These are phyloP conservation scores for Drosophila rufa DNA, from an alignment of 1,140 invertebrate genomes.

Conservation along the genomic window DNA sequence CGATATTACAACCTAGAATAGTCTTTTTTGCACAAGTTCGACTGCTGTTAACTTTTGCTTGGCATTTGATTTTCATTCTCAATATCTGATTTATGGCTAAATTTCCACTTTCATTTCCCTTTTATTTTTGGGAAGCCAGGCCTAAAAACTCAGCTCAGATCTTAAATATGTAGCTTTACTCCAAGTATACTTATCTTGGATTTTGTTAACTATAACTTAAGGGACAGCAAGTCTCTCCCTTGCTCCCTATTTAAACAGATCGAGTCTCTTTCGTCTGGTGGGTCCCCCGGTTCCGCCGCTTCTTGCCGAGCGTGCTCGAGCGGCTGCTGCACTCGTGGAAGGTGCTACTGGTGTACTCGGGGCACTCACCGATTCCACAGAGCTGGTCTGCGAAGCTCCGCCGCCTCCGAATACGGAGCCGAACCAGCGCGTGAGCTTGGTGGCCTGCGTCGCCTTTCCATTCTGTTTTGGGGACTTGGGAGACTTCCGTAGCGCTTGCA, in stretches of 20 bases:
- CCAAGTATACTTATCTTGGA: conserved; percentile 6
- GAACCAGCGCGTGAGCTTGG: conserved; percentile 82
- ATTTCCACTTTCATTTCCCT: not conserved
- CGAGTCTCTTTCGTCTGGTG: conserved; percentile 61
- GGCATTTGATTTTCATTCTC: conserved; percentile 18
- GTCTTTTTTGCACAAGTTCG: conserved; percentile 17
- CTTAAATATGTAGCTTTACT: not conserved
- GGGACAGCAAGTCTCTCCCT: conserved; percentile 16
- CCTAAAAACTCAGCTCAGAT: not conserved
- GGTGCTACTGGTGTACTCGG: conserved; percentile 55
- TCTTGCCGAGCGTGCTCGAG: conserved; percentile 43
- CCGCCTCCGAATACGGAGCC: conserved; percentile 27
- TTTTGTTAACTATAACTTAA: conserved; percentile 41
- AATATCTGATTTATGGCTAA: not conserved
- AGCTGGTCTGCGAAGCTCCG: conserved; percentile 16
- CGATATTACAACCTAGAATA: conserved; percentile 26
- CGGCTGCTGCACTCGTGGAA: conserved; percentile 32
- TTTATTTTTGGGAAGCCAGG: not conserved
- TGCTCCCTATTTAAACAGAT: conserved; percentile 55
- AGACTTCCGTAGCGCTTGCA: conserved; percentile 59
- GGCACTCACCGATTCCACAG: conserved; percentile 51
- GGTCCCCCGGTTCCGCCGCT: conserved; percentile 38
- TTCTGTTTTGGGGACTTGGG: conserved; percentile 49
- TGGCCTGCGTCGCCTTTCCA: conserved; percentile 61
- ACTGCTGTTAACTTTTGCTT: conserved; percentile 24